Evolutionary conservation across 2,113 vertebrate genomes (phyloP), one percentile per base, ranked within the genome.

Genomic region (Chaetorhynchus papuensis): DNA sequence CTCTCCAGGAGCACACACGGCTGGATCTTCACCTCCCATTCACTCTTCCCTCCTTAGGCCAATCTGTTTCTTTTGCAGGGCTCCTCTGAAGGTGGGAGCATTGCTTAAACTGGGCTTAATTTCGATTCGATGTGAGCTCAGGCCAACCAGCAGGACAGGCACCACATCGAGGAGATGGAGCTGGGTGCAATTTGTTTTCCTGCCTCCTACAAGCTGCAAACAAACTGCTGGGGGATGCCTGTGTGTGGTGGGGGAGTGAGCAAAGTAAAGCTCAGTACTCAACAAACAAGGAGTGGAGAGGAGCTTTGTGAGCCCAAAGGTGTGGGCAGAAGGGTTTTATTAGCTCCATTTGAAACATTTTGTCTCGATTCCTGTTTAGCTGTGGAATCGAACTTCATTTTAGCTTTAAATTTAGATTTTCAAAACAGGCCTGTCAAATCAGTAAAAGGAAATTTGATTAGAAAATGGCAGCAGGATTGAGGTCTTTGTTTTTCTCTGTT

Each of bases 401-500:
- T 71, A 64, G 90, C 70, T 79, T 89, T 93, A 75, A 83, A 95
- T 94, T 93, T 84, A 87, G 79, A 56, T 94, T 94, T 96, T 78
- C 77, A 33, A 79, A 93, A 71, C 61, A 84, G 87, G 78, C 93
- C 87, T 91, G 96, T 96, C 95, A 94, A 84, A 95, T 95, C 84
- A 94, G 87, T 47, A 56, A 93, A 95, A 93, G 87, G 69, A 89
- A 91, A 95, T 95, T 82, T 96, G 93, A 97, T 94, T 96, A 89
- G 92, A 63, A 87, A 82, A 93, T 84, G 92, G 92, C 96, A 94
- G 52, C 15, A 2, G 87, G 74, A 94, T 84, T 87, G 95, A 94
- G 89, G 49, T 84, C 95, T 94, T 96, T 95, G 92, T 95, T 96
- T 93, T 82, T n/a, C 30, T 52, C 84, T 0, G 5, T 2, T 20